phyloP scores from a whole-genome alignment of 2,888 invertebrate genomes.

The Gastrophysa polygoni region DNA sequence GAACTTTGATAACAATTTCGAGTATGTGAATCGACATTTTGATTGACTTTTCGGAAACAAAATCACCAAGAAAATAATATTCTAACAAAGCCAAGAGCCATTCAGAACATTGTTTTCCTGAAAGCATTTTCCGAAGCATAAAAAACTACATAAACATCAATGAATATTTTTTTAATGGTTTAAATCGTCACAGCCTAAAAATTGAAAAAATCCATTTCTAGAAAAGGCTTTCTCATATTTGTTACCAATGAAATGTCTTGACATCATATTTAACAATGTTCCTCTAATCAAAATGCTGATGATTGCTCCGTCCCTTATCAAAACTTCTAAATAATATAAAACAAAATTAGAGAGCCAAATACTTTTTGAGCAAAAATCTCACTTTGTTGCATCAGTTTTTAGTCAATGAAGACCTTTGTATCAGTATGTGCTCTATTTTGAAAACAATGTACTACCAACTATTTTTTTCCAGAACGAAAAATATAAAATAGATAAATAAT shows the following conservation, averaged over 20 bases:
- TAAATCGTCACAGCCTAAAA: conserved; percentile 52
- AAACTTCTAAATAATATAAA: conserved; percentile 2
- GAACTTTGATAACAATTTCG: conserved; percentile 32
- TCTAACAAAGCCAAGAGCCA: conserved; percentile 6
- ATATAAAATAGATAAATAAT: neutral
- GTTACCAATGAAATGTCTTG: conserved; percentile 7
- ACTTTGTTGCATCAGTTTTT: conserved; percentile 11
- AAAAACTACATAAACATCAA: conserved; percentile 46
- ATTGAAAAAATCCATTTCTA: conserved; percentile 42
- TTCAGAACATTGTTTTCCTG: conserved; percentile 19
- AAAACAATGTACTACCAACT: conserved; percentile 1
- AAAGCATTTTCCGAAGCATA: conserved; percentile 31
- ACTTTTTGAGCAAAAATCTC: conserved; percentile 32
- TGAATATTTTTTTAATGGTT: conserved; percentile 43
- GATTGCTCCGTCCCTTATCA: neutral
- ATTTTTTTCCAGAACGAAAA: neutral
- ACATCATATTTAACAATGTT: neutral
- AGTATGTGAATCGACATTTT: conserved; percentile 30
- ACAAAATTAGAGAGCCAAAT: conserved; percentile 25
- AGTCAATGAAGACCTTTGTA: conserved; percentile 20
- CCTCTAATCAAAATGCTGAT: neutral
- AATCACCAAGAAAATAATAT: conserved; percentile 29
- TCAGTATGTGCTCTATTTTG: conserved; percentile 1
- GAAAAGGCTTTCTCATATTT: conserved; percentile 18
- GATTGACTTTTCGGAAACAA: conserved; percentile 30